Base-by-base conservation (phyloP, 1,140 invertebrate species). In the Formica exsecta region DNA sequence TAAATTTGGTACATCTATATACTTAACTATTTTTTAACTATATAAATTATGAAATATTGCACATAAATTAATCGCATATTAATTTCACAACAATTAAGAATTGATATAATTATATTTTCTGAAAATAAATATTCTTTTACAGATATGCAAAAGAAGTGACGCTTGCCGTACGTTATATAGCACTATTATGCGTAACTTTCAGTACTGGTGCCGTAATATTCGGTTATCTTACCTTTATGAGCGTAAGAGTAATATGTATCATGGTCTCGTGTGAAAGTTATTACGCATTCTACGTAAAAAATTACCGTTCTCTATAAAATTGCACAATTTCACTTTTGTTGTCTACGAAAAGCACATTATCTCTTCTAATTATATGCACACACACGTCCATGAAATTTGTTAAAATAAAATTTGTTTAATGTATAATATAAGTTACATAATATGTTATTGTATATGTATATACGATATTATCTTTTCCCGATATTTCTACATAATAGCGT, bases 91-190 rank as follows among this genome's bases (percentile, higher is more conserved):
- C 13, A 48, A 48, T 48, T 48, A 48, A 48, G 3, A 48, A 16
- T 48, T 48, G 13, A 48, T 48, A 48, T 51, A 51, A 57, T 41
- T 68, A 38, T 22, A 11, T 29, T 74, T 48, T 76, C n/a, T 36
- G 25, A 61, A 77, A 44, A 11, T 51, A 11, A 13, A 71, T 66
- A 22, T 16, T 19, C 48, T 51, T 65, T 85, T 87, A 25, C 44
- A 89, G 88, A 32, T 89, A 74, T 48, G 86, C 86, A 22, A 48
- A 32, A 11, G 81, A 89, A 57, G 81, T 85, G n/a, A 32, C 73
- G 8, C 19, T 6, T n/a, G 48, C 61, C 16, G 51, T 85, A 19
- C 70, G 76, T 86, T 77, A 86, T 9, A 13, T 87, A 25, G 86
- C 87, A 59, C n/a, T 87, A 7, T 80, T 79, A 25, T 85, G 66